Conservation (phyloP, 1,140 invertebrate genomes). For the Solenopsis invicta region DNA sequence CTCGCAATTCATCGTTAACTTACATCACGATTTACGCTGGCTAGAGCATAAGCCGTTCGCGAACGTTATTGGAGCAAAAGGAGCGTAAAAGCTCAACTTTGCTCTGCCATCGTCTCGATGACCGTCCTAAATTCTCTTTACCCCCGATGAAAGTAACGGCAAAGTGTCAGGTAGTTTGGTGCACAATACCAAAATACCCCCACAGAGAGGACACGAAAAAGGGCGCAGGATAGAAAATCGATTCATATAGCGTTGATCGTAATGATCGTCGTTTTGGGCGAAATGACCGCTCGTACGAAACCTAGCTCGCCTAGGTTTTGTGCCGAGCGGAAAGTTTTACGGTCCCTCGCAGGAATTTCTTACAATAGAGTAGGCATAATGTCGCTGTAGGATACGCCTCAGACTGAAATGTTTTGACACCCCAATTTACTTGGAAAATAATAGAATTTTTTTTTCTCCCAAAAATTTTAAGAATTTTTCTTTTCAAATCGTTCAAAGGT, state of each 20-base stretch:
- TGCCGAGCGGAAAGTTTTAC: background rate
- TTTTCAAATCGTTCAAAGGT: background rate
- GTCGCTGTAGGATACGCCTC: background rate
- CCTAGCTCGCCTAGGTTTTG: background rate
- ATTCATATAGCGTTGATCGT: background rate
- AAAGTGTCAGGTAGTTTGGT: conserved; percentile 31
- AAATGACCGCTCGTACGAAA: background rate
- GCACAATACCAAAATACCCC: background rate
- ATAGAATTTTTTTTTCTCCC: background rate
- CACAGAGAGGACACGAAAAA: background rate
- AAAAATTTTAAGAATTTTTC: background rate
- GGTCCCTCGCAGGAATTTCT: background rate
- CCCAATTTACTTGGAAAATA: background rate
- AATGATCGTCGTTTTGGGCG: conserved; percentile 1
- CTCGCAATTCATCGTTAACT: conserved; percentile 59
- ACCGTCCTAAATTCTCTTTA: conserved; percentile 60
- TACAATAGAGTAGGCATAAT: background rate
- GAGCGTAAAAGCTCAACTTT: conserved; percentile 35
- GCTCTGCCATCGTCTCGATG: conserved; percentile 13
- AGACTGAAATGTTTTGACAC: background rate
- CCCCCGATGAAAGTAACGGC: conserved; percentile 36
- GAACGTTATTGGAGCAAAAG: conserved; percentile 30
- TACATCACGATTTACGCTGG: conserved; percentile 58
- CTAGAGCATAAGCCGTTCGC: conserved; percentile 35
- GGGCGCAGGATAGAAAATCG: conserved; percentile 9